These are phyloP conservation scores for Drymodes brunneopygia DNA, from an alignment of 2,113 vertebrate species.

Conservation along the genomic window DNA sequence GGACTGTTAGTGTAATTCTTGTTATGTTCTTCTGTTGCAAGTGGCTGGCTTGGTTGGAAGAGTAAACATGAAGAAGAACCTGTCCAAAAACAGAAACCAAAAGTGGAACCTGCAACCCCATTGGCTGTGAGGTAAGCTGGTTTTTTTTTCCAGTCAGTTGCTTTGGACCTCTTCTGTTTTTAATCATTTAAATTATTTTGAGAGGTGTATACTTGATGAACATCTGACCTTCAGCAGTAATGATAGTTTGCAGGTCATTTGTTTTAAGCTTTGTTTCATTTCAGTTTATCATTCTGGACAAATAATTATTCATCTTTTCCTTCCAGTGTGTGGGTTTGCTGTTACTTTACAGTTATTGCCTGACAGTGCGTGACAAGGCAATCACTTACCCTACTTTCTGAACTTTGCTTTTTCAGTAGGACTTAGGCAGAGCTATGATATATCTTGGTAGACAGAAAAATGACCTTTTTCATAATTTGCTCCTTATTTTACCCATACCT, in stretches of 20 bases:
- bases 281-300: not conserved
- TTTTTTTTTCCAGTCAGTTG: not conserved
- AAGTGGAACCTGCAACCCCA: constrained; percentile 90
- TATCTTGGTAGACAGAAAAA: not conserved
- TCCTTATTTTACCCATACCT: not conserved
- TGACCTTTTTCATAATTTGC: not conserved
- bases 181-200: not conserved
- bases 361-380: not conserved
- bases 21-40: constrained; percentile 36
- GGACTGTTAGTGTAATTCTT: not conserved
- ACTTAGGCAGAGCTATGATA: not conserved
- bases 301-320: not conserved
- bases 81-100: constrained; percentile 90
- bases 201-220: not conserved
- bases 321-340: not conserved
- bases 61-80: constrained; percentile 88
- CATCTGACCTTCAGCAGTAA: fast-evolving
- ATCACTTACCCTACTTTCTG: not conserved
- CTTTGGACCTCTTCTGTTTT: not conserved
- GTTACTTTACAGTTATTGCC: not conserved
- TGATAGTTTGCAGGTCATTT: not conserved
- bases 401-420: not conserved
- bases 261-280: not conserved
- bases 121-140: constrained; percentile 82
- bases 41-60: constrained; percentile 98